Percentiles rank a stretch among this genome's conserved stretches.
Conservation (phyloP, 2,888 invertebrate genomes). For the Mythimna ferrago region DNA sequence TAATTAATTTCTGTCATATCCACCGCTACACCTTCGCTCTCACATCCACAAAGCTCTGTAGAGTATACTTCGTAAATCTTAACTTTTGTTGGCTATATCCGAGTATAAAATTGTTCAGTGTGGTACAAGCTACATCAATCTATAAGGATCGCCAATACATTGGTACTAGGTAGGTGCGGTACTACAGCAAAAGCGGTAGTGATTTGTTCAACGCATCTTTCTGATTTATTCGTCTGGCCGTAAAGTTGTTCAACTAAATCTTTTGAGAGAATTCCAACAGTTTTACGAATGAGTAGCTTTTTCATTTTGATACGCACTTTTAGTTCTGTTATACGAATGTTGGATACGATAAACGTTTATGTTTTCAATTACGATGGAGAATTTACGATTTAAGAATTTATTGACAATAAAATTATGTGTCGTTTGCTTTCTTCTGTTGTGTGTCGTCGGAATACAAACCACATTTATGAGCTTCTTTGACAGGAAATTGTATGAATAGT, state of each 20-base stretch:
- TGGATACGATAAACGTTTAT: conserved; percentile 37
- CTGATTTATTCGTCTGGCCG: conserved; percentile 85
- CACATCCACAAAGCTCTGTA: conserved; percentile 65
- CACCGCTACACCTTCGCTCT: conserved; percentile 24
- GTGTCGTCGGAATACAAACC: conserved; percentile 30
- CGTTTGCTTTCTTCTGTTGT: conserved; percentile 9
- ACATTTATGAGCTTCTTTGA: conserved; percentile 17
- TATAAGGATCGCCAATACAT: conserved; percentile 70
- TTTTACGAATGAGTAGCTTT: conserved; percentile 48
- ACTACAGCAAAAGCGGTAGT: conserved; percentile 65
- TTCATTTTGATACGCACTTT: conserved; percentile 40
- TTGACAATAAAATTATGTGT: conserved; percentile 12
- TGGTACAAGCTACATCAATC: conserved; percentile 76
- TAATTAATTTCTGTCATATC: conserved; percentile 12
- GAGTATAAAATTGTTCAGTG: conserved; percentile 84
- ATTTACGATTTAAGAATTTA: conserved; percentile 44
- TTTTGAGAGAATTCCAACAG: conserved; percentile 40
- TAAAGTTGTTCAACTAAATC: conserved; percentile 52
- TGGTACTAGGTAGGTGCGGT: conserved; percentile 56
- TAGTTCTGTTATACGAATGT: conserved; percentile 10
- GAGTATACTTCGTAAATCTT: conserved; percentile 82
- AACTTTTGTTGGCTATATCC: conserved; percentile 83
- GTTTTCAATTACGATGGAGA: conserved; percentile 42
- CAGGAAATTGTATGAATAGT: conserved; percentile 12
- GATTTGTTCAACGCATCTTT: conserved; percentile 81